Evolutionary conservation across 1,140 invertebrate species (phyloP), one percentile per base, ranked within the genome.

Genomic region (Euwallacea similis): DNA sequence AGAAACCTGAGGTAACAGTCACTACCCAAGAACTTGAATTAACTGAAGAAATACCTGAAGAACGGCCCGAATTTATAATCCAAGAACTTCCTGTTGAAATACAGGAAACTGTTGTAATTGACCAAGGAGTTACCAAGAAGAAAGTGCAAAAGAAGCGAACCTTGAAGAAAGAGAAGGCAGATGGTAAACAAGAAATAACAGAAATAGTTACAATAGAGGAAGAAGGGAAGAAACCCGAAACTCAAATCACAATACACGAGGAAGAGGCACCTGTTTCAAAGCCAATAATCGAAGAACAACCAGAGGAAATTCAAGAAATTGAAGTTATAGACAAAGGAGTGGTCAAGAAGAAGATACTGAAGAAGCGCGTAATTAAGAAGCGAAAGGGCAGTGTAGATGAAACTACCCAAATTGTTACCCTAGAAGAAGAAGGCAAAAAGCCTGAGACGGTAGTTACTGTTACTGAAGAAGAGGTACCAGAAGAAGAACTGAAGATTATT

Each of bases 351-450:
- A 69, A 82, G 69, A 46, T 74, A 3, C 56, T 77, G 13, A 82
- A 77, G 70, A 77, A 75, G 78, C 67, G 77, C 53, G 71, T 78
- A 2, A 80, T 81, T 7, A 81, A 81, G 74, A 81, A 81, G 75
- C 67, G 59, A 21, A 75, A 75, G 69, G 76, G 73, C 6, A 68
- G 64, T 10, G 76, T 79, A 69, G 72, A 79, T 61, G 76, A 81
- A 59, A 79, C 73, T 2, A 80, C 77, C 2, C 78, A 83, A 78
- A 78, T 79, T 15, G 67, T 79, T 70, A 77, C 77, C 67, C 54
- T 76, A 33, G 72, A 79, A 65, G 81, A 83, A 76, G 81, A 84
- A 66, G 81, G 81, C 42, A 79, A 82, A 66, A 47, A 76, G 64
- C 80, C 81, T 8, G 64, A 74, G 71, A 77, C 67, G 33, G 77